These are phyloP conservation scores for Mesembrinibis cayennensis DNA, from an alignment of 2,113 vertebrate genomes.

Conservation along the genomic window DNA sequence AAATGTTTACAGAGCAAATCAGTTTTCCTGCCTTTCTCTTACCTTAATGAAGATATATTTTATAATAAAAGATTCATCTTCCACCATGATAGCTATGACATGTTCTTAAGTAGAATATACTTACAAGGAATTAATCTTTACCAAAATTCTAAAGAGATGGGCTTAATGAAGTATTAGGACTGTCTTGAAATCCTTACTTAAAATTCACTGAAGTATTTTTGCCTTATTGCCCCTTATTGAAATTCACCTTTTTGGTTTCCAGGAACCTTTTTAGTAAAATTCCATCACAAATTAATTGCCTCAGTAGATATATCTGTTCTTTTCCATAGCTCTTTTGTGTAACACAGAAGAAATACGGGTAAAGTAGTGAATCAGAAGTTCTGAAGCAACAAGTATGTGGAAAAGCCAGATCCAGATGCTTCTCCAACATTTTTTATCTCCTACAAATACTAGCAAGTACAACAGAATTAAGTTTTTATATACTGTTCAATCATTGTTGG, in stretches of 20 bases:
- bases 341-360: neutral
- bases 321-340: neutral
- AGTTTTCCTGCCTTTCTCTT: constrained; percentile 12
- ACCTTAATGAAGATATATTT: constrained; percentile 38
- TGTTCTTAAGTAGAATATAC: constrained; percentile 12
- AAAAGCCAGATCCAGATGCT: neutral
- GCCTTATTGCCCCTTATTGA: neutral
- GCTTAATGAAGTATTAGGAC: neutral
- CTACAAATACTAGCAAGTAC: neutral
- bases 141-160: neutral
- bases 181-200: constrained; percentile 3
- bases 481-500: neutral
- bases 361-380: neutral
- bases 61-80: neutral
- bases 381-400: neutral
- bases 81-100: neutral
- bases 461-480: neutral
- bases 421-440: neutral
- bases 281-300: neutral
- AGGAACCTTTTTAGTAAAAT: neutral
- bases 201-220: neutral
- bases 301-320: neutral
- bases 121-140: constrained; percentile 34
- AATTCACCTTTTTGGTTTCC: neutral
- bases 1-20: constrained; percentile 24